Conservation (phyloP, 2,797 vertebrate genomes). For the Falco berigora region DNA sequence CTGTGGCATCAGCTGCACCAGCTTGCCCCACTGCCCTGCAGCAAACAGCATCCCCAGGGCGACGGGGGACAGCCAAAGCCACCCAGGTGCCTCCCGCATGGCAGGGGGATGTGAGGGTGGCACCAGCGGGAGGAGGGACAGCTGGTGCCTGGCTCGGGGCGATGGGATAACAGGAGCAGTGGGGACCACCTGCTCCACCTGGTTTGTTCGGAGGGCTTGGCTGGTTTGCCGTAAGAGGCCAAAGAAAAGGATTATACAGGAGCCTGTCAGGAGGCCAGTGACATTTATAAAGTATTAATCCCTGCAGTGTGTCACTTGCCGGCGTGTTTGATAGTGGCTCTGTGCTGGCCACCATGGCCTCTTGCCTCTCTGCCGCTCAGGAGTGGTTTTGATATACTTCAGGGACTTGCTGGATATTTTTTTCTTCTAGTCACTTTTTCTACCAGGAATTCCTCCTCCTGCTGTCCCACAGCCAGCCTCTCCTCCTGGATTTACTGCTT, state of each 20-base stretch:
- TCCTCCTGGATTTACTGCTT: background rate
- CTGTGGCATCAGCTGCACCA: fast-evolving
- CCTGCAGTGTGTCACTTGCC: background rate
- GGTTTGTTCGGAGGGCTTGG: background rate
- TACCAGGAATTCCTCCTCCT: background rate
- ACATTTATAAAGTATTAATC: constrained; percentile 57
- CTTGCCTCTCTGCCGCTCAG: background rate
- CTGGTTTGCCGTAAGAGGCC: background rate
- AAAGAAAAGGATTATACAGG: background rate
- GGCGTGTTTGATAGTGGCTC: background rate
- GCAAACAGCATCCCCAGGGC: background rate
- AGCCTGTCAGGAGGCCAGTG: background rate
- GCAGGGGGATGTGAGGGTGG: background rate
- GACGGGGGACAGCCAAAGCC: background rate
- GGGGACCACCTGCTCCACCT: background rate
- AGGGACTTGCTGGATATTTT: background rate
- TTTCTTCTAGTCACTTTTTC: background rate
- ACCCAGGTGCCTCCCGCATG: background rate
- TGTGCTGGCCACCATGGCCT: background rate
- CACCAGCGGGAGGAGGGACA: background rate
- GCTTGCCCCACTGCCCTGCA: background rate
- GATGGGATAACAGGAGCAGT: background rate
- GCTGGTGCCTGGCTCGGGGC: fast-evolving
- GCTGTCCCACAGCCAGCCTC: background rate
- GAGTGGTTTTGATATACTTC: background rate